Percentiles rank a stretch among this genome's conserved stretches.
Conservation (phyloP, 1,140 invertebrate genomes). For the Pogonomyrmex barbatus region DNA sequence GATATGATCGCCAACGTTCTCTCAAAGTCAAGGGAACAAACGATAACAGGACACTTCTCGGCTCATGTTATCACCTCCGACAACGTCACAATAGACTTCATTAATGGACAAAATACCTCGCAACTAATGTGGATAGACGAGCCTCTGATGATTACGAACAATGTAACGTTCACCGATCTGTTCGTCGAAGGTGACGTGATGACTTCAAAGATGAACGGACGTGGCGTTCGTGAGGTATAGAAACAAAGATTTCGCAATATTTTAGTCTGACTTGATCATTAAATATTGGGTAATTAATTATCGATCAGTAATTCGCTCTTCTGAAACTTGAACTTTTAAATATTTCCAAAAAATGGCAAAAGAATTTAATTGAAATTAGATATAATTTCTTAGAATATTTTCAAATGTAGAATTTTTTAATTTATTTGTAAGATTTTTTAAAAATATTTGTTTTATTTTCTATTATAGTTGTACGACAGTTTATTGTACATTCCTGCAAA, state of each 20-base stretch:
- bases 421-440: not conserved
- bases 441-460: not conserved
- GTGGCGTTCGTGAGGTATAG: constrained; percentile 61
- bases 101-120: constrained; percentile 67
- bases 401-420: not conserved
- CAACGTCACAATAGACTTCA: constrained; percentile 55
- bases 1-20: constrained; percentile 62
- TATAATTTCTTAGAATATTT: not conserved
- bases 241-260: not conserved
- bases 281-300: not conserved
- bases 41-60: constrained; percentile 41
- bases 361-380: not conserved
- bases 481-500: constrained; percentile 32
- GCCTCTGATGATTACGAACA: constrained; percentile 61
- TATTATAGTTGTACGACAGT: constrained; percentile 69
- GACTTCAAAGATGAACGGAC: constrained; percentile 65
- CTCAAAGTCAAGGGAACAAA: constrained; percentile 68
- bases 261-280: not conserved
- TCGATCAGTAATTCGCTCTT: not conserved
- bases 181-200: constrained; percentile 64
- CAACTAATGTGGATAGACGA: constrained; percentile 68
- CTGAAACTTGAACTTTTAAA: not conserved
- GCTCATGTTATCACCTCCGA: constrained; percentile 55
- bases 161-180: constrained; percentile 73
- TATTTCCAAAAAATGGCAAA: not conserved